Conservation (phyloP, 2,888 invertebrate genomes). For the Seira sanloemensis region DNA sequence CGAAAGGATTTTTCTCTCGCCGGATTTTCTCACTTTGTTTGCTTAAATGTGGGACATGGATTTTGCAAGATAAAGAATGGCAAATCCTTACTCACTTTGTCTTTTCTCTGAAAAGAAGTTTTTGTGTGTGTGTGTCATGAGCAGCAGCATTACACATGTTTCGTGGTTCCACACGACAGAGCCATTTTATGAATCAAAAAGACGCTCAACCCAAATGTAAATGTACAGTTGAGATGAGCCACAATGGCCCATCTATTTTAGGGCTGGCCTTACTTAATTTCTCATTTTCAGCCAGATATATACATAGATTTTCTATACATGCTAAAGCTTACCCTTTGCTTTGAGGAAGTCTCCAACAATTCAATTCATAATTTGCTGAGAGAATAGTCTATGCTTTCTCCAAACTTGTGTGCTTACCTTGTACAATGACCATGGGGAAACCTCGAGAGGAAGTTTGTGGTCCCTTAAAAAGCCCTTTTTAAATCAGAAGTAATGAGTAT, state of each 20-base stretch:
- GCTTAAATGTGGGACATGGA: neutral
- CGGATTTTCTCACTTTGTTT: neutral
- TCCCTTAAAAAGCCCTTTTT: too few species aligned
- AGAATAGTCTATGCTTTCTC: too few species aligned
- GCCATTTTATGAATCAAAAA: neutral
- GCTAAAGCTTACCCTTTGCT: neutral
- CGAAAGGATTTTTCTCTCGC: neutral
- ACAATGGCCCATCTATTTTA: too few species aligned
- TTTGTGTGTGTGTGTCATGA: too few species aligned
- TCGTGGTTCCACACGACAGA: neutral
- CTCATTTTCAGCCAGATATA: neutral
- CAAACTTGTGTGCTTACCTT: too few species aligned
- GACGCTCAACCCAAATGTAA: neutral
- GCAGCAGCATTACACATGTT: neutral
- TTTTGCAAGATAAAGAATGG: neutral
- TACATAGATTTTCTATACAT: too few species aligned
- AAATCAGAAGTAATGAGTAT: too few species aligned
- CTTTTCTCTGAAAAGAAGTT: neutral
- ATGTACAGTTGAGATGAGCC: too few species aligned
- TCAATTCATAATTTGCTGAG: too few species aligned
- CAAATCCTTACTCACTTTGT: neutral
- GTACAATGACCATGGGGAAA: too few species aligned
- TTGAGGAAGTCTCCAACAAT: too few species aligned
- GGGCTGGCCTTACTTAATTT: neutral
- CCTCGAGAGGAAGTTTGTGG: too few species aligned